Base-by-base conservation (phyloP, 1,140 invertebrate species). In the Drosophila nikananu region DNA sequence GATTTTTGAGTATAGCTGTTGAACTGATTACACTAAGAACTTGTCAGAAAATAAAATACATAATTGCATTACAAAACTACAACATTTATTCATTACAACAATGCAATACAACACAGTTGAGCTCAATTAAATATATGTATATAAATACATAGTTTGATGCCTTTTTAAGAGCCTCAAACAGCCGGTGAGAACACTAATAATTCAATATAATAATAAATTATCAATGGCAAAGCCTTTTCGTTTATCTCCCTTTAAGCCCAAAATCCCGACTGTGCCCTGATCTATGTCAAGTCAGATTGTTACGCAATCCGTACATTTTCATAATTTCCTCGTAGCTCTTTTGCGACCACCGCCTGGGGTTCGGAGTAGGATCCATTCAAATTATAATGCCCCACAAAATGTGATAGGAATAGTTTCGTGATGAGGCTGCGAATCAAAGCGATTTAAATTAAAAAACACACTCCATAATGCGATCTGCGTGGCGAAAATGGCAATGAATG, bases 401-500 rank as follows among this genome's bases (percentile, higher is more conserved):
- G 54, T 21, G 21, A 39, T 57, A 25, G 54, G 21, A 25, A 58
- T 58, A 58, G 55, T 44, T 44, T 58, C 23, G 35, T 19, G 35
- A 54, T 25, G 17, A 2, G 23, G 17, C 35, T 42, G 55, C 23
- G 35, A 58, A 41, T 58, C 21, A 25, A 58, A 58, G 23, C 55
- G 35, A 58, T 58, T 58, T 44, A 59, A 59, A 59, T 46, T 44
- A 30, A 44, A 54, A 39, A 37, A 23, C 35, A 55, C 15, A 55
- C 19, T 23, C 35, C 39, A 55, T 49, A 68, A 51, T 51, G 44
- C 30, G 15, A 57, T 57, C 15, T 57, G 54, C 54, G 54, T 57
- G 54, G 54, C 54, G 35, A 25, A 39, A 57, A 39, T 39, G 54
- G 54, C 54, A 57, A 37, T 57, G 54, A 57, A 25, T 57, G 54